Conservation (phyloP, 2,797 vertebrate species). For the Xyrichtys novacula region DNA sequence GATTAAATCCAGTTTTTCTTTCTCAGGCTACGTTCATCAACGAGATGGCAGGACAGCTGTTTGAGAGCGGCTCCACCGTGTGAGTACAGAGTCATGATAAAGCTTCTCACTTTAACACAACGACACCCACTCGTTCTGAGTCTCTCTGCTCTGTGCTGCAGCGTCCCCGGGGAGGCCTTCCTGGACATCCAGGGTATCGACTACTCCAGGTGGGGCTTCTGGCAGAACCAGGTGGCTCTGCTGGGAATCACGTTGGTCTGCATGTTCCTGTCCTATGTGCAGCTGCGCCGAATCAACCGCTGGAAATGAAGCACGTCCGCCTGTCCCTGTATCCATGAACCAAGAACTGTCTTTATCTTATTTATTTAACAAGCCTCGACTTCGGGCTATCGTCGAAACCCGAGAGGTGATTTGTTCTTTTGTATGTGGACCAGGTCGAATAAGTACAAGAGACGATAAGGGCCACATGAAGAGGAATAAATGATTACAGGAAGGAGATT, state of each 20-base stretch:
- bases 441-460: too few relatives aligned
- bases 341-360: slow-evolving; percentile 10
- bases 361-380: slow-evolving; percentile 41
- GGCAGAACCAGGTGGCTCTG: slow-evolving; percentile 87
- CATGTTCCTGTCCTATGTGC: slow-evolving; percentile 82
- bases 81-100: slow-evolving; percentile 62
- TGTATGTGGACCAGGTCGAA: neutral
- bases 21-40: slow-evolving; percentile 84
- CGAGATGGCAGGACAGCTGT: slow-evolving; percentile 80
- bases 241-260: slow-evolving; percentile 78
- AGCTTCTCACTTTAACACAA: slow-evolving; percentile 1
- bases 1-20: slow-evolving; percentile 15
- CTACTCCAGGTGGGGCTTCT: slow-evolving; percentile 87
- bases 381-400: too few relatives aligned
- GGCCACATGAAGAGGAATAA: too few relatives aligned
- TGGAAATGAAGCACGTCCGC: slow-evolving; percentile 81
- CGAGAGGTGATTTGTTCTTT: slow-evolving; percentile 1
- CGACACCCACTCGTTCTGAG: slow-evolving; percentile 9
- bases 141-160: slow-evolving; percentile 57
- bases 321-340: slow-evolving; percentile 6
- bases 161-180: slow-evolving; percentile 79
- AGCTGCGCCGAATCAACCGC: slow-evolving; percentile 85
- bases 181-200: slow-evolving; percentile 75
- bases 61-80: slow-evolving; percentile 63
- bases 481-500: too few relatives aligned